Evolutionary conservation across 2,797 vertebrate species (phyloP), one percentile per base, ranked within the genome.

Genomic region (Momotus momota): DNA sequence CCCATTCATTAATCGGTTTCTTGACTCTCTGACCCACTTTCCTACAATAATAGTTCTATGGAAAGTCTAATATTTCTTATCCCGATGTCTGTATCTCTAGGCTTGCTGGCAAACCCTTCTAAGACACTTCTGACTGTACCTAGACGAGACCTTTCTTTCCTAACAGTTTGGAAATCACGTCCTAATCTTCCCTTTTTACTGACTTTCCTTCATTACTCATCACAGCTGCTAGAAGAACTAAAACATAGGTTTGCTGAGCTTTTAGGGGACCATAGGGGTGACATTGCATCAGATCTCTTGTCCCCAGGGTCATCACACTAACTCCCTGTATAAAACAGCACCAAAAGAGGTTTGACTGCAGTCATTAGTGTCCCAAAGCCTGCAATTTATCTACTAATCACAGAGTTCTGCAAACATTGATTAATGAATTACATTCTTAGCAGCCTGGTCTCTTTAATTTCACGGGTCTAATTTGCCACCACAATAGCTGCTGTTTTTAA

Each of bases 11-110:
- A 97, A 97, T 97, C 14, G 45, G 75, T 97, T 96, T 97, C 90
- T 97, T 97, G 97, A 97, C 97, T 97, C 86, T 92, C 90, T 98
- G 97, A 98, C 97, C 97, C 85, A 94, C 64, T 96, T 98, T 98
- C 97, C 97, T 98, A 97, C 95, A 97, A 95, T 97, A 98, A 97
- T 96, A 97, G 80, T 93, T 97, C 70, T 95, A 48, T 96, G 97
- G 95, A 98, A 98, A 97, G 92, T 92, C 77, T 94, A 97, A 86
- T 96, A 97, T 93, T 96, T 94, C 86, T 97, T 96, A 88, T 93
- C 95, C 92, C 3, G 27, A 49, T 74, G 83, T 92, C 95, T 94
- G 90, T 40, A 66, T 65, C 78, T 65, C 87, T 93, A 57, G 54
- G n/a, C 55, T 74, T 85, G 49, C 93, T 88, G 93, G 73, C 67